phyloP scores from a whole-genome alignment of 2,888 invertebrate genomes.

The Eurytoma adleriae region DNA sequence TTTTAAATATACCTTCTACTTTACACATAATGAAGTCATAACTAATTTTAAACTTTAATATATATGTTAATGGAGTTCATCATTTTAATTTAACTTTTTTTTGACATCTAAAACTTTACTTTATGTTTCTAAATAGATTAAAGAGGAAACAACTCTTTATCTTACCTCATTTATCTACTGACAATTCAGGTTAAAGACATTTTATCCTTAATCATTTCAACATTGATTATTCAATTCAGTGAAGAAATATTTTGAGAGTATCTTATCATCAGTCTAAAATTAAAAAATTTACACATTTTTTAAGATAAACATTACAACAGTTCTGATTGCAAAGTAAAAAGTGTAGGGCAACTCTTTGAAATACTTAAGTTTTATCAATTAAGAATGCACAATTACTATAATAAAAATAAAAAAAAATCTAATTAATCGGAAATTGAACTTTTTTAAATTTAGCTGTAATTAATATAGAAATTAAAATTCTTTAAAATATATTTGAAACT shows the following conservation, averaged over 20 bases:
- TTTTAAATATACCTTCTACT: neutral
- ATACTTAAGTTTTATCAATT: neutral
- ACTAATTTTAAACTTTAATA: constrained; percentile 20
- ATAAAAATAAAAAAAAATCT: neutral
- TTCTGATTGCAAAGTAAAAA: neutral
- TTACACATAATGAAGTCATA: constrained; percentile 2
- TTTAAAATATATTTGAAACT: neutral
- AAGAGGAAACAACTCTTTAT: constrained; percentile 2
- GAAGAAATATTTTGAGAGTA: constrained; percentile 1
- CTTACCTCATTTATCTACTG: neutral
- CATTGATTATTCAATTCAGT: constrained; percentile 7
- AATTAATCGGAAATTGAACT: neutral
- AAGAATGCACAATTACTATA: neutral
- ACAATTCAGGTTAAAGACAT: no score
- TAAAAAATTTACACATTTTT: constrained; percentile 2
- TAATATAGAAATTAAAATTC: neutral
- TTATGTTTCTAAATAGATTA: neutral
- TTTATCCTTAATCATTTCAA: neutral
- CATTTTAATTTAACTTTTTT: constrained; percentile 5
- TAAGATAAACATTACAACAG: constrained; percentile 11
- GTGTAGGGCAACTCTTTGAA: no score
- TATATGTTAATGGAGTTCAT: neutral
- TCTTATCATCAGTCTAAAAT: constrained; percentile 20
- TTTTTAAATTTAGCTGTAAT: neutral
- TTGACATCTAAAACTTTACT: neutral